phyloP scores from a whole-genome alignment of 2,797 vertebrate species.

The Orientallactaga sibirica region DNA sequence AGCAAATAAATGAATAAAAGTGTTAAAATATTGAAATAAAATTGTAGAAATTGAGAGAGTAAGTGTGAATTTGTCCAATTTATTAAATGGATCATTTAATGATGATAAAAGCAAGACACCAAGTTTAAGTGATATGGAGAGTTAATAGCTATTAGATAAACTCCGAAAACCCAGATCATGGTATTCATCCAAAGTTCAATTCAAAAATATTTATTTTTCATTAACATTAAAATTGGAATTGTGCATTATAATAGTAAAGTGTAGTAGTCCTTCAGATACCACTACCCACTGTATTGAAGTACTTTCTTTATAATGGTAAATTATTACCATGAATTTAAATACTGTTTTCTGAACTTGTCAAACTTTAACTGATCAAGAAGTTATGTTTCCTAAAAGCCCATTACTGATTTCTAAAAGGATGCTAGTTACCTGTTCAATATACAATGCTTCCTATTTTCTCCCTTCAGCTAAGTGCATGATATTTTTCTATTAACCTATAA shows the following conservation, averaged over 20 bases:
- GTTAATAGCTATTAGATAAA: not conserved
- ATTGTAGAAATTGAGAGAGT: not conserved
- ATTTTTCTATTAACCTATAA: not conserved
- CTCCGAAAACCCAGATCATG: not conserved
- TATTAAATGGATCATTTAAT: not conserved
- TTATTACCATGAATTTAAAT: not conserved
- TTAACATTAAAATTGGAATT: not conserved
- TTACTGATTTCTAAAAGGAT: not conserved
- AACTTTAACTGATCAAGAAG: not conserved
- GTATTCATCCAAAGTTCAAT: not conserved
- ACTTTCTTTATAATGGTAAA: not conserved
- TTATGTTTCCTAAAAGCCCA: not conserved
- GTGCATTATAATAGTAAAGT: not conserved
- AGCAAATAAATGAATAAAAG: too few relatives aligned
- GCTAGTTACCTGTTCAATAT: not conserved
- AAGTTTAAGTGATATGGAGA: not conserved
- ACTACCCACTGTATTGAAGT: not conserved
- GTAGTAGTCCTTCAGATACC: not conserved
- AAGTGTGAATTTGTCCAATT: not conserved
- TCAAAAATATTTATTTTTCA: not conserved
- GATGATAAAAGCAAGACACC: not conserved
- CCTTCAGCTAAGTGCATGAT: not conserved
- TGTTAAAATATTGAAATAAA: slow-evolving; percentile 19
- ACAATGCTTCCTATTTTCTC: not conserved
- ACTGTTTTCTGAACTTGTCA: not conserved